Evolutionary conservation across 1,140 invertebrate genomes (phyloP).

Genomic region (Hirudo medicinalis): DNA sequence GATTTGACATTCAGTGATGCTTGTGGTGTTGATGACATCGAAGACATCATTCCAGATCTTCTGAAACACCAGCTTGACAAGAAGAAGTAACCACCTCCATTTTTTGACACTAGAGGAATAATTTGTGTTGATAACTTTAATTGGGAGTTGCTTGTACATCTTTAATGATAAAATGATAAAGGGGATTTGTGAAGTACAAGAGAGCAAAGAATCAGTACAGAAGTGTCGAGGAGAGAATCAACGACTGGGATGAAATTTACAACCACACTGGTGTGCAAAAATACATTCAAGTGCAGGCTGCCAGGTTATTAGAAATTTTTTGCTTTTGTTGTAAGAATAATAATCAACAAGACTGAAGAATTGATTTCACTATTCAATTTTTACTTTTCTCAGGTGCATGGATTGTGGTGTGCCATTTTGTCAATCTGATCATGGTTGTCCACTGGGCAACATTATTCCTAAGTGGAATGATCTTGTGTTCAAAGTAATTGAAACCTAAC

Average conservation of each 20-base stretch:
- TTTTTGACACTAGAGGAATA: background rate
- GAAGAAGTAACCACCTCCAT: constrained; percentile 48
- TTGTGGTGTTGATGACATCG: constrained; percentile 57
- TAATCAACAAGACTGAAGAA: background rate
- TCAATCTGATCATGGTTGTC: constrained; percentile 89
- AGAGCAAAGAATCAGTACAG: constrained; percentile 73
- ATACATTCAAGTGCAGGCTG: constrained; percentile 76
- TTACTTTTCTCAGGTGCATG: constrained; percentile 62
- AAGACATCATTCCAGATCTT: constrained; percentile 64
- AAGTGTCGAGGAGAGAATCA: constrained; percentile 61
- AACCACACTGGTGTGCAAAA: constrained; percentile 71
- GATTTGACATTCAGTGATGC: background rate
- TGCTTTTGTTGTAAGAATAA: background rate
- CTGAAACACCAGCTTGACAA: constrained; percentile 71
- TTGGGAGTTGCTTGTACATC: background rate
- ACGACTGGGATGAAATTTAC: constrained; percentile 96
- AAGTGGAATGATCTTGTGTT: constrained; percentile 97
- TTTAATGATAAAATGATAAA: constrained; percentile 27
- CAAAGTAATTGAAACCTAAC: constrained; percentile 42
- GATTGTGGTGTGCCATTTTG: constrained; percentile 99
- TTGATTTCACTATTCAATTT: background rate
- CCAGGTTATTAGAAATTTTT: constrained; percentile 45
- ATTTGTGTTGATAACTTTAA: background rate
- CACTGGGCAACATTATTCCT: constrained; percentile 93
- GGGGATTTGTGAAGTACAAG: constrained; percentile 90